phyloP scores from a whole-genome alignment of 2,797 vertebrate genomes.

The Semotilus atromaculatus region DNA sequence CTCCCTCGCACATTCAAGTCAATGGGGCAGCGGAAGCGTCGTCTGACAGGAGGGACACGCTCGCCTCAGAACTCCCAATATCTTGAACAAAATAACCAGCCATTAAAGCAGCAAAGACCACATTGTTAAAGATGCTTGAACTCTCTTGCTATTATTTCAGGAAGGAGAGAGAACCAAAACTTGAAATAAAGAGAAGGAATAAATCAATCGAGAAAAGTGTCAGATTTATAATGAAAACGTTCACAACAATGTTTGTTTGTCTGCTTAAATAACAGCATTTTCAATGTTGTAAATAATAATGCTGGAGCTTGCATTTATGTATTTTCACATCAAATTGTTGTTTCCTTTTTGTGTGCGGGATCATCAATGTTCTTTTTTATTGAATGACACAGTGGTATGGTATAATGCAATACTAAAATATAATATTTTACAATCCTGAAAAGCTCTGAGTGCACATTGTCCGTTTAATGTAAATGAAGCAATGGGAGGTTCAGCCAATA shows the following conservation, averaged over 20 bases:
- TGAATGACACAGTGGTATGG: neutral
- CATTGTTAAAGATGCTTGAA: neutral
- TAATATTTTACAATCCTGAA: neutral
- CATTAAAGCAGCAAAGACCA: constrained; percentile 33
- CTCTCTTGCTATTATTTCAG: constrained; percentile 16
- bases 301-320: neutral
- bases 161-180: neutral
- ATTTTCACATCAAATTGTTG: constrained; percentile 3
- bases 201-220: neutral
- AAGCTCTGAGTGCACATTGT: neutral
- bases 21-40: constrained; percentile 42
- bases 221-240: constrained; percentile 32
- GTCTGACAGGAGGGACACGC: constrained; percentile 38
- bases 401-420: constrained; percentile 9
- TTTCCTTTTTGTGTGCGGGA: constrained; percentile 18
- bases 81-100: constrained; percentile 1
- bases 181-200: neutral
- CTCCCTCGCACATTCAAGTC: constrained; percentile 50
- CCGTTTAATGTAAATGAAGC: neutral
- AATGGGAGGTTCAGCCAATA: neutral
- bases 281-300: constrained; percentile 23
- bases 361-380: constrained; percentile 6
- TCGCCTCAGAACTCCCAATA: constrained; percentile 16
- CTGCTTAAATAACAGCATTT: constrained; percentile 7
- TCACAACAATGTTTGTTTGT: neutral